A percentile compares a stretch with the other conserved stretches of the same genome.
These are phyloP conservation scores for Cheilosia pagana DNA, from an alignment of 2,888 invertebrate genomes.

Conservation along the genomic window DNA sequence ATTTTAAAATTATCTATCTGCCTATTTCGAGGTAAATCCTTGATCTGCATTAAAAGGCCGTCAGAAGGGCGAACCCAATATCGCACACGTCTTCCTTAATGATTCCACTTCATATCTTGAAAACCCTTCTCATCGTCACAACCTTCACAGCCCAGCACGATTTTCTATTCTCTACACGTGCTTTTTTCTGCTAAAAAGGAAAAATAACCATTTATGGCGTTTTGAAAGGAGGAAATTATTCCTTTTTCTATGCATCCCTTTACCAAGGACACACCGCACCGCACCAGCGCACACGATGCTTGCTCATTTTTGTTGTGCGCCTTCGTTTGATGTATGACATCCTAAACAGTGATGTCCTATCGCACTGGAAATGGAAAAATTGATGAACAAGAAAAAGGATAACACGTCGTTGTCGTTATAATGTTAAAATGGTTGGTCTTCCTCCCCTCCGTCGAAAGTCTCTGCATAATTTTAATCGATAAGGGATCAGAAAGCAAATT, in stretches of 20 bases:
- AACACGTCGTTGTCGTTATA: conserved; percentile 6
- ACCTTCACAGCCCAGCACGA: background rate
- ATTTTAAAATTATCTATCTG: too few species aligned
- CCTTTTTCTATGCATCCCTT: background rate
- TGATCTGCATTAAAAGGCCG: too few species aligned
- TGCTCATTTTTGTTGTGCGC: conserved; percentile 3
- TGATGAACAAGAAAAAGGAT: conserved; percentile 4
- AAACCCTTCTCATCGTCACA: background rate
- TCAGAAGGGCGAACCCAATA: too few species aligned
- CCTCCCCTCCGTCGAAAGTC: background rate
- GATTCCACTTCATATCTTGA: background rate
- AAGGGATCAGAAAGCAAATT: conserved; percentile 23
- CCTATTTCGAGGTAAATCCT: too few species aligned
- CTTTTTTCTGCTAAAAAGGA: background rate
- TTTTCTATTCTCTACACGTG: background rate
- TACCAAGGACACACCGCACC: background rate
- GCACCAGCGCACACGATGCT: background rate
- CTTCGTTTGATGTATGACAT: conserved; percentile 7
- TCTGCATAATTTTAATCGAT: conserved; percentile 25
- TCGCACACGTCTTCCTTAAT: background rate
- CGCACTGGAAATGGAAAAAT: conserved; percentile 6
- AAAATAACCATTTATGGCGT: background rate
- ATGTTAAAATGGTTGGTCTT: background rate
- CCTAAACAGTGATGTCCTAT: background rate
- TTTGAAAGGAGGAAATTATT: conserved; percentile 11